Evolutionary conservation across 2,888 invertebrate genomes (phyloP).

Genomic region (Epirrhoe tristata): DNA sequence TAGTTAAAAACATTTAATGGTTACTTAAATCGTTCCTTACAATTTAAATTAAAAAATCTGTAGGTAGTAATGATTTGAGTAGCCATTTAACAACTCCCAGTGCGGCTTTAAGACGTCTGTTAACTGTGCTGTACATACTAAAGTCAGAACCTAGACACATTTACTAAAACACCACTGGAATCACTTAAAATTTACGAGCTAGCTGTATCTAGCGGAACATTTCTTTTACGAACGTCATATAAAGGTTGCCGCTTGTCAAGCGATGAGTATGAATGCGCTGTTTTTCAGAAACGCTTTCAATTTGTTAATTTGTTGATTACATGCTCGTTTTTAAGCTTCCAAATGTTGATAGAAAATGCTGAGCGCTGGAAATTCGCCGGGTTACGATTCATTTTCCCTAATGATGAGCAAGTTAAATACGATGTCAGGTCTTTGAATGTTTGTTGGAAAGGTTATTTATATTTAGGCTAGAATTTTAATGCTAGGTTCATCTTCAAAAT

Average conservation of each 20-base stretch:
- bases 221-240: background rate
- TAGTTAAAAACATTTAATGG: no score
- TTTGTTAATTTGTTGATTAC: slow-evolving; percentile 1
- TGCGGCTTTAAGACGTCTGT: no score
- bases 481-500: no score
- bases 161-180: no score
- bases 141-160: no score
- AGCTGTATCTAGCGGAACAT: background rate
- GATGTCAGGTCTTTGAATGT: background rate
- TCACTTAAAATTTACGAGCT: background rate
- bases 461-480: background rate
- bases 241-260: background rate
- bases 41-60: no score
- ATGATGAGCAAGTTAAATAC: slow-evolving; percentile 2
- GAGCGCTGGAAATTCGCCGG: background rate
- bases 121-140: no score
- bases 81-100: no score
- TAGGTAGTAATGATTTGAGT: no score
- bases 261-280: background rate
- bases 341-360: background rate
- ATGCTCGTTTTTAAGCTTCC: background rate
- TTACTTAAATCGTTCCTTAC: no score
- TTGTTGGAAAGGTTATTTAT: background rate
- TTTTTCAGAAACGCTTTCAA: background rate
- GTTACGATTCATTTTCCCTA: background rate